Conservation (phyloP, 1,140 invertebrate genomes). For the Palaemon carinicauda region DNA sequence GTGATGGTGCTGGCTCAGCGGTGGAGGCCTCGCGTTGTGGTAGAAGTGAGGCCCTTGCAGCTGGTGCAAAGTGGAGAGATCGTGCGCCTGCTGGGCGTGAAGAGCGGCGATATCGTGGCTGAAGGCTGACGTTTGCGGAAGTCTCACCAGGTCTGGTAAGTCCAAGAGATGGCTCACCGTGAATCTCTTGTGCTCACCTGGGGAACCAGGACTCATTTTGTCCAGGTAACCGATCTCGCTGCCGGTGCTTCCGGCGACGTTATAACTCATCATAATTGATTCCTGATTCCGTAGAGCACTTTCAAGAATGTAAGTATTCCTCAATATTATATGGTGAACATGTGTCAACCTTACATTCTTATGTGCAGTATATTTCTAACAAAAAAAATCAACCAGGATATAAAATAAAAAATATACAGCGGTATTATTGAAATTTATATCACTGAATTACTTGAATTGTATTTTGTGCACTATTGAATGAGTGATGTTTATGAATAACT, state of each 20-base stretch:
- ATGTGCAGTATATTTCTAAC: no score
- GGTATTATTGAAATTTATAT: no score
- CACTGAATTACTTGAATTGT: no score
- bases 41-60: constrained; percentile 20
- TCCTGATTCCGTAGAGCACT: neutral
- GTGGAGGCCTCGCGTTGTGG: constrained; percentile 6
- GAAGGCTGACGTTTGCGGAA: constrained; percentile 9
- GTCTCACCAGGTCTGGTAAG: constrained; percentile 33
- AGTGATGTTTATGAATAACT: no score
- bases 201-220: neutral
- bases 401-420: no score
- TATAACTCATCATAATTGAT: constrained; percentile 41
- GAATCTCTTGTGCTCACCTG: constrained; percentile 37
- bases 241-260: neutral
- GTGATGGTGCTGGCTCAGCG: neutral
- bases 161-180: constrained; percentile 37
- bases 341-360: neutral
- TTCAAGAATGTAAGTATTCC: neutral
- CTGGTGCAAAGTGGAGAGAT: constrained; percentile 5
- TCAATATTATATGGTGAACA: neutral
- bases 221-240: constrained; percentile 32
- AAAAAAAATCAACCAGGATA: no score
- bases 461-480: no score
- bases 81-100: constrained; percentile 15
- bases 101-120: constrained; percentile 33